These are phyloP conservation scores for Mastacembelus armatus DNA, from an alignment of 2,797 vertebrate genomes.

Conservation along the genomic window DNA sequence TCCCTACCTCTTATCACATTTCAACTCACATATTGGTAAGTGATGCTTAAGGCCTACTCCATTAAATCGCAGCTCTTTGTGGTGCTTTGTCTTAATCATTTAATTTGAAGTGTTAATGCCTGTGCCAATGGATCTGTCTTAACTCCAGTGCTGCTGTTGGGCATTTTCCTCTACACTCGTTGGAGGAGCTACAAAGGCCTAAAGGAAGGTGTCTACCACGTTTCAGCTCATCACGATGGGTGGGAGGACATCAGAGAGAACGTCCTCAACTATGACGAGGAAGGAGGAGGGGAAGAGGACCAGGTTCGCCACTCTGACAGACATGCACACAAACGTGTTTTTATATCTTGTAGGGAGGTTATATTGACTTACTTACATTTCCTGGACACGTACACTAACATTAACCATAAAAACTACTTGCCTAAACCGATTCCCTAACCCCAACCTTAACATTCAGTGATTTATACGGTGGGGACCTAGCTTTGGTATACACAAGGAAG, in stretches of 20 bases:
- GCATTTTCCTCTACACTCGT: slow-evolving; percentile 86
- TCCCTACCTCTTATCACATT: slow-evolving; percentile 4
- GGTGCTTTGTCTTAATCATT: slow-evolving; percentile 11
- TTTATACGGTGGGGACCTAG: no score
- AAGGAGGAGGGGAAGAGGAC: slow-evolving; percentile 91
- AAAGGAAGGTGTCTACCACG: slow-evolving; percentile 85
- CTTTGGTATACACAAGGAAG: no score
- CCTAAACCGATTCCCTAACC: no score
- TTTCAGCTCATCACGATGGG: slow-evolving; percentile 86
- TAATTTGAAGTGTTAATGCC: slow-evolving; percentile 23
- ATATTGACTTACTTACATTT: no score
- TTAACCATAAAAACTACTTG: no score
- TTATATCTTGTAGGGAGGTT: no score
- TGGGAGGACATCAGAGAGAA: slow-evolving; percentile 92
- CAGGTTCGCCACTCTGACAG: slow-evolving; percentile 77
- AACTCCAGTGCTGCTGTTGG: slow-evolving; percentile 83
- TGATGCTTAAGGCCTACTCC: slow-evolving; percentile 36
- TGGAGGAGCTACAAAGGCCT: slow-evolving; percentile 85
- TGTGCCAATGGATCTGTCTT: slow-evolving; percentile 32
- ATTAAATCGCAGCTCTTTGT: slow-evolving; percentile 25
- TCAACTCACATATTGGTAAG: slow-evolving; percentile 21
- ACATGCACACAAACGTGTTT: neutral
- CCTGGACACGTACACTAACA: no score
- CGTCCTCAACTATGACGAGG: slow-evolving; percentile 92
- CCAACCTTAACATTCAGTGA: no score